Evolutionary conservation across 2,797 vertebrate genomes (phyloP).

Genomic region (Urophycis tenuis): DNA sequence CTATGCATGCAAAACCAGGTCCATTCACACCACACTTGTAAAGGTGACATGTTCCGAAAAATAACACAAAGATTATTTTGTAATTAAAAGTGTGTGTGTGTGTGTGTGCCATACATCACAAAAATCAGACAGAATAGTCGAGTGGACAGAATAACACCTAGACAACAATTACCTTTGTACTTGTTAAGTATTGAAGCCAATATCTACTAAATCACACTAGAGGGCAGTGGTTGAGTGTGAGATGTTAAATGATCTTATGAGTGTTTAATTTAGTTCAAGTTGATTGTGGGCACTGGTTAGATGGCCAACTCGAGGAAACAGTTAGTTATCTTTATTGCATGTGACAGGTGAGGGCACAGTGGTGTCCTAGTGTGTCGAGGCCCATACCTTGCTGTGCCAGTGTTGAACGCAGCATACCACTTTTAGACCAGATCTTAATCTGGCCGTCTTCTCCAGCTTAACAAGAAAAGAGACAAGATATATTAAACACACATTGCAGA

Average conservation of each 20-base stretch:
- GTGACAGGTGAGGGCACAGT: background rate
- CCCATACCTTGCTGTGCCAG: conserved; percentile 86
- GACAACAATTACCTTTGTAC: background rate
- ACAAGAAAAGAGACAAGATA: conserved; percentile 23
- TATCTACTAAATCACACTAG: conserved; percentile 18
- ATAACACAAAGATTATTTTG: background rate
- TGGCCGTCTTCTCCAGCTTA: conserved; percentile 92
- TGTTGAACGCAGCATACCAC: conserved; percentile 93
- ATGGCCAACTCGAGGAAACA: background rate
- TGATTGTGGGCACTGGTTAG: background rate
- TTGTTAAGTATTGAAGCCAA: background rate
- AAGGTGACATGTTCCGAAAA: background rate
- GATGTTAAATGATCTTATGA: conserved; percentile 6
- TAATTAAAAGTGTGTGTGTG: background rate
- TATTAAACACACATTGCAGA: background rate
- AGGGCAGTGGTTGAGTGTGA: conserved; percentile 9
- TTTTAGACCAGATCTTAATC: conserved; percentile 99
- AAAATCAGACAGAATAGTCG: background rate
- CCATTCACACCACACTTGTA: background rate
- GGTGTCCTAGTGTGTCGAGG: background rate
- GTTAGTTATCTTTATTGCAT: background rate
- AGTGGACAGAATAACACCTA: background rate
- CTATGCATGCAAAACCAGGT: background rate
- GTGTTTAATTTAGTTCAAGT: background rate
- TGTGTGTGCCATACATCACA: background rate